Percentiles rank a stretch among this genome's conserved stretches.
These are phyloP conservation scores for Bilobella aurantiaca DNA, from an alignment of 1,140 invertebrate genomes.

Conservation along the genomic window DNA sequence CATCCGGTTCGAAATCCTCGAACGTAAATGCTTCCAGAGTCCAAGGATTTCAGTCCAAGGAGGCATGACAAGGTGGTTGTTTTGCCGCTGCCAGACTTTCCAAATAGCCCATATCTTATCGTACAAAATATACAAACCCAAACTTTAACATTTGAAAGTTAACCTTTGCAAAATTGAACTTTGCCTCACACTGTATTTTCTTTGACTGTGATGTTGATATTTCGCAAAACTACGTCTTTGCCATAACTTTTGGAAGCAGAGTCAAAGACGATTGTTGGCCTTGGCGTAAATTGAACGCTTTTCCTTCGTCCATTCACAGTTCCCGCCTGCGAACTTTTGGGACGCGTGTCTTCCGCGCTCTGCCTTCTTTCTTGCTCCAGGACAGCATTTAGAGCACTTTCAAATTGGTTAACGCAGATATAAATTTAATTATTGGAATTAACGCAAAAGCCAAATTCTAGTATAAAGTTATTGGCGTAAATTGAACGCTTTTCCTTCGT, in stretches of 20 bases:
- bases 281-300: background rate
- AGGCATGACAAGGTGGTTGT: slow-evolving; percentile 76
- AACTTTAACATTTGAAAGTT: too few species aligned
- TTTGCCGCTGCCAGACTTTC: slow-evolving; percentile 72
- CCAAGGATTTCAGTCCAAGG: slow-evolving; percentile 66
- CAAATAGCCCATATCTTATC: slow-evolving; percentile 68
- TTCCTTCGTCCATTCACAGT: background rate
- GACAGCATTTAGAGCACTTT: too few species aligned
- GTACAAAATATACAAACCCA: background rate
- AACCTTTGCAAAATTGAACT: too few species aligned
- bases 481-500: background rate
- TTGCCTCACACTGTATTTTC: slow-evolving; percentile 53
- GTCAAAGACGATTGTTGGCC: slow-evolving; percentile 1
- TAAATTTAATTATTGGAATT: too few species aligned
- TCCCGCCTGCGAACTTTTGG: background rate
- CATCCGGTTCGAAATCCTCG: slow-evolving; percentile 71
- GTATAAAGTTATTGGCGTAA: too few species aligned
- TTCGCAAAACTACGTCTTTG: slow-evolving; percentile 37
- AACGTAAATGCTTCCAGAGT: slow-evolving; percentile 73
- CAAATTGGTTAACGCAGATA: too few species aligned
- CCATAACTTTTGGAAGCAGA: slow-evolving; percentile 11
- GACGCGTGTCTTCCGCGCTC: background rate
- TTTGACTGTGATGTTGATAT: slow-evolving; percentile 39
- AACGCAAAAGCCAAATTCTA: too few species aligned
- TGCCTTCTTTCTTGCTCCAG: too few species aligned